A percentile compares a stretch with the other conserved stretches of the same genome.
Conservation (phyloP, 2,113 vertebrate genomes). For the Pionites leucogaster region DNA sequence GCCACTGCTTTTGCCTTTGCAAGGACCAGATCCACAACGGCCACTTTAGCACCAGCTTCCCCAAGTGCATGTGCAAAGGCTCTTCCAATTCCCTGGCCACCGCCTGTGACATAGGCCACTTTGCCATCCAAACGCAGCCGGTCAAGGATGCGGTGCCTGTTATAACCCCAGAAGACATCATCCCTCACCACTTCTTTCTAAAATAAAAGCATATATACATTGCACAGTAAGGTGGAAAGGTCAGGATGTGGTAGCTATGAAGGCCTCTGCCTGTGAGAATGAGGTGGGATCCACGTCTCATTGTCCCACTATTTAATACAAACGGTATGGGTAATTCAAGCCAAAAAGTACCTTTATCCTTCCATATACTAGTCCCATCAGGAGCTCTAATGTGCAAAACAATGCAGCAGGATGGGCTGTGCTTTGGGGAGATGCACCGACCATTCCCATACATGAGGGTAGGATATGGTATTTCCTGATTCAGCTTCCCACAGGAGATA, state of each 20-base stretch:
- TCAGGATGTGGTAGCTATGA: background rate
- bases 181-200: slow-evolving; percentile 57
- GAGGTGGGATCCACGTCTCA: background rate
- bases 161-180: slow-evolving; percentile 75
- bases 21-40: slow-evolving; percentile 74
- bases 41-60: slow-evolving; percentile 81
- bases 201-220: background rate
- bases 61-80: slow-evolving; percentile 79
- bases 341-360: background rate
- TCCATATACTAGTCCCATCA: background rate
- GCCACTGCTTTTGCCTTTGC: slow-evolving; percentile 76
- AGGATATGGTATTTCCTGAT: background rate
- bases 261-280: background rate
- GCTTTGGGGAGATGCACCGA: background rate
- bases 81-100: slow-evolving; percentile 81
- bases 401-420: background rate
- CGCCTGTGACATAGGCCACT: slow-evolving; percentile 79
- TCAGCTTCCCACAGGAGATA: background rate
- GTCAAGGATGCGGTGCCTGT: slow-evolving; percentile 67
- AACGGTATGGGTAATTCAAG: background rate
- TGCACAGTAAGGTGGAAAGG: background rate
- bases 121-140: slow-evolving; percentile 76
- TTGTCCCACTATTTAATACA: background rate
- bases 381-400: background rate
- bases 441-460: background rate